Evolutionary conservation across 2,113 vertebrate species (phyloP).

Genomic region (Passerina amoena): DNA sequence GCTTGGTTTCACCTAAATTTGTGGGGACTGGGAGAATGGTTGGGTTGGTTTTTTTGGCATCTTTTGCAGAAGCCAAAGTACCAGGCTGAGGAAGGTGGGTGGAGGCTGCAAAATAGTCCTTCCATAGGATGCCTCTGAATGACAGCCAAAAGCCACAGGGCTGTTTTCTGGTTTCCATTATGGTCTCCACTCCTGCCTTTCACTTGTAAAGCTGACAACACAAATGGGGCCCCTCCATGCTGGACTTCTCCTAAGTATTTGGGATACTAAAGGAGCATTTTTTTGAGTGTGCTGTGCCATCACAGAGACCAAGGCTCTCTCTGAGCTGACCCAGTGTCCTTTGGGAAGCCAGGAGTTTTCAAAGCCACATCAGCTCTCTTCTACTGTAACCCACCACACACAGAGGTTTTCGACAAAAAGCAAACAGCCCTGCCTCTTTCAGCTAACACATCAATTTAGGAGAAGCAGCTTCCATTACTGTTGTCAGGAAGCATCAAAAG

Average conservation of each 20-base stretch:
- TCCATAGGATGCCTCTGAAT: neutral
- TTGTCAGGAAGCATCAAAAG: neutral
- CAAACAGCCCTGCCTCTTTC: neutral
- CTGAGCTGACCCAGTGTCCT: neutral
- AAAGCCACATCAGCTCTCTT: accelerated
- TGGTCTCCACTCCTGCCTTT: neutral
- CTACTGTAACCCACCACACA: neutral
- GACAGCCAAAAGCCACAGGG: neutral
- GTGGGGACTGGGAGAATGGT: accelerated
- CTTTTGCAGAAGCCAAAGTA: neutral
- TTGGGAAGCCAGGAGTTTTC: neutral
- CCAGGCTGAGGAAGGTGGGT: neutral
- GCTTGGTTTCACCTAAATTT: neutral
- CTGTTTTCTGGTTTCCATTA: neutral
- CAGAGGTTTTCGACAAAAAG: neutral
- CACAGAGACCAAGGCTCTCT: neutral
- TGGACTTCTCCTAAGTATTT: neutral
- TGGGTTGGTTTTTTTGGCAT: neutral
- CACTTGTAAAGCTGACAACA: neutral
- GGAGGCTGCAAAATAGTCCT: neutral
- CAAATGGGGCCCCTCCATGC: neutral
- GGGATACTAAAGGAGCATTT: neutral
- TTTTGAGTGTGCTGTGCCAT: neutral
- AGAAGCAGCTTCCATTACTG: neutral
- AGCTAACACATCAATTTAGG: neutral